Percentiles rank a stretch among this genome's conserved stretches.
Evolutionary conservation across 2,888 invertebrate genomes (phyloP).

Genomic region (Andrena bucephala): DNA sequence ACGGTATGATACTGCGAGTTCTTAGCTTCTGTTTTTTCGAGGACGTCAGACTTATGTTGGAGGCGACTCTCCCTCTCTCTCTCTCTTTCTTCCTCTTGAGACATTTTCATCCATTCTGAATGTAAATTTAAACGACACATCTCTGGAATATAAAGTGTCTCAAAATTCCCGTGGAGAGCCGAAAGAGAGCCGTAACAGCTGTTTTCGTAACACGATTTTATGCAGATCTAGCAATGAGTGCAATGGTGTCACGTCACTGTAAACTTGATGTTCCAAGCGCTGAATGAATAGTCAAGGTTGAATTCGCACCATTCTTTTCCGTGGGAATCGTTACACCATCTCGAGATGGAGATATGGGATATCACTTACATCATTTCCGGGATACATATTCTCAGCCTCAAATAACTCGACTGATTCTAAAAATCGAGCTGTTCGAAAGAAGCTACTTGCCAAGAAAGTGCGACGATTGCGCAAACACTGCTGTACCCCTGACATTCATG

Average conservation of each 20-base stretch:
- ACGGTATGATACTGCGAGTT: conserved; percentile 12
- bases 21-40: conserved; percentile 10
- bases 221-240: background rate
- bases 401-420: background rate
- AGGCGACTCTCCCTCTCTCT: background rate
- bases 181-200: background rate
- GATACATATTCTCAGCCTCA: background rate
- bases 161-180: background rate
- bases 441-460: background rate
- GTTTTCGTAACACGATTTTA: background rate
- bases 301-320: background rate
- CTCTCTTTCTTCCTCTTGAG: too few species aligned
- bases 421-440: background rate
- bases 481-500: background rate
- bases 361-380: conserved; percentile 7
- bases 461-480: background rate
- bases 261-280: background rate
- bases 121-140: background rate
- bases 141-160: background rate
- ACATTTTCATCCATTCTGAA: background rate
- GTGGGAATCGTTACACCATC: conserved; percentile 45
- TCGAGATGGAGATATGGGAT: conserved; percentile 1
- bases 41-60: conserved; percentile 3
- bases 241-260: background rate
- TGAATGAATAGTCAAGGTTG: conserved; percentile 32